A percentile compares a stretch with the other conserved stretches of the same genome.
Evolutionary conservation across 2,888 invertebrate species (phyloP).

Genomic region (Scaptomyza tumidula): DNA sequence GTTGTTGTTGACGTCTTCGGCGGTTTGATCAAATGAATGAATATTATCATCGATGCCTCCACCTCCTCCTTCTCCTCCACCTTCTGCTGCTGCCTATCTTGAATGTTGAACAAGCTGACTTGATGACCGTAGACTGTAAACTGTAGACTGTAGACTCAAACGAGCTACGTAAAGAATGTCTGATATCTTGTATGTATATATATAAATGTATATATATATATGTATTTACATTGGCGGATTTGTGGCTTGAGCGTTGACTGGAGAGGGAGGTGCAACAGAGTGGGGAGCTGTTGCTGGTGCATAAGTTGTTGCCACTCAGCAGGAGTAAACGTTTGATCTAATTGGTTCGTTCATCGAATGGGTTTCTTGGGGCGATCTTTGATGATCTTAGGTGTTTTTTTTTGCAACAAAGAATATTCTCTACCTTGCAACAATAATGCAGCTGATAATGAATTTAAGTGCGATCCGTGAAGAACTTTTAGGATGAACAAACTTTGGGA

Average conservation of each 20-base stretch:
- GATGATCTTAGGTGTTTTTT: slow-evolving; percentile 38
- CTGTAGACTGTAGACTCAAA: slow-evolving; percentile 49
- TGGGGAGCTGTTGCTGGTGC: slow-evolving; percentile 17
- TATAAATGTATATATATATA: slow-evolving; percentile 30
- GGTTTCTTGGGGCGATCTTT: slow-evolving; percentile 31
- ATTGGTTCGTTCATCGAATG: slow-evolving; percentile 73
- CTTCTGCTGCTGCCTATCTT: slow-evolving; percentile 26
- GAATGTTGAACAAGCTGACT: slow-evolving; percentile 73
- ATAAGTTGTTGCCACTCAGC: slow-evolving; percentile 72
- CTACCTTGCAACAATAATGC: background rate
- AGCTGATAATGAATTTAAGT: background rate
- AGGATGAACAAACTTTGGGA: background rate
- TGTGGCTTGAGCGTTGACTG: slow-evolving; percentile 42
- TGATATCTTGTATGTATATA: slow-evolving; percentile 39
- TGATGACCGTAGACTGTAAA: slow-evolving; percentile 67
- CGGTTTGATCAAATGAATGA: slow-evolving; percentile 82
- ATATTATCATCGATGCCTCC: slow-evolving; percentile 77
- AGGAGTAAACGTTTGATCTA: slow-evolving; percentile 79
- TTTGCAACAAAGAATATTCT: slow-evolving; percentile 12
- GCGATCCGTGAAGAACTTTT: background rate
- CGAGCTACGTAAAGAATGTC: slow-evolving; percentile 69
- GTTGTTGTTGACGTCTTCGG: slow-evolving; percentile 67
- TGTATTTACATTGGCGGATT: slow-evolving; percentile 57
- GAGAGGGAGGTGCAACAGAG: background rate
- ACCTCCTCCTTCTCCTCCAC: background rate